Evolutionary conservation across 2,797 vertebrate species (phyloP).

Genomic region (Gadopsis bispinosus): DNA sequence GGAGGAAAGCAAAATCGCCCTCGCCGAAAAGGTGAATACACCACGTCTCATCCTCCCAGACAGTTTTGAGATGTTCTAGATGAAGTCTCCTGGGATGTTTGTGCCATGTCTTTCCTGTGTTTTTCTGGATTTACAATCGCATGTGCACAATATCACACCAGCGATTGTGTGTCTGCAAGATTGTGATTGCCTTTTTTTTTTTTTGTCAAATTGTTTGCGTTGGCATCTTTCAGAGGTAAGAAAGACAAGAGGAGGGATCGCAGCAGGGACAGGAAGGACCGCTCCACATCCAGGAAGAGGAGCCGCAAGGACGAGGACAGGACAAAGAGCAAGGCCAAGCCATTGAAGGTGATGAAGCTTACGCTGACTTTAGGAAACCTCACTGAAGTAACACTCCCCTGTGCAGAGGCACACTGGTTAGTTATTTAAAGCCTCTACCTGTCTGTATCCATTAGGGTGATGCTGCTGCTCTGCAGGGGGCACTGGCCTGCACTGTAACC

Average conservation of each 20-base stretch:
- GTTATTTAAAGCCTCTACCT: too few relatives aligned
- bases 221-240: conserved; percentile 84
- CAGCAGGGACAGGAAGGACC: conserved; percentile 87
- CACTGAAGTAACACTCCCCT: neutral
- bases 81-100: neutral
- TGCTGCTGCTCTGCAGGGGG: too few relatives aligned
- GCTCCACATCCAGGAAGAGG: conserved; percentile 89
- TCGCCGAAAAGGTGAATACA: conserved; percentile 88
- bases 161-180: neutral
- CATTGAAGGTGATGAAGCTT: conserved; percentile 60
- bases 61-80: neutral
- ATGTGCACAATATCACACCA: neutral
- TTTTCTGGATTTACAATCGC: neutral
- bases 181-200: neutral
- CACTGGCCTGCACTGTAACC: too few relatives aligned
- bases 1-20: conserved; percentile 88
- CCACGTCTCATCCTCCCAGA: neutral
- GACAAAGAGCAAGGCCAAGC: conserved; percentile 73
- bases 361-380: neutral
- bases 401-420: neutral
- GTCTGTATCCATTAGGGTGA: too few relatives aligned
- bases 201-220: neutral
- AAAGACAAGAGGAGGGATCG: conserved; percentile 91
- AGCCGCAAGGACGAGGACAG: conserved; percentile 89
- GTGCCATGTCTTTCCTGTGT: neutral